These are phyloP conservation scores for Myopa tessellatipennis DNA, from an alignment of 2,888 invertebrate species.

Conservation along the genomic window DNA sequence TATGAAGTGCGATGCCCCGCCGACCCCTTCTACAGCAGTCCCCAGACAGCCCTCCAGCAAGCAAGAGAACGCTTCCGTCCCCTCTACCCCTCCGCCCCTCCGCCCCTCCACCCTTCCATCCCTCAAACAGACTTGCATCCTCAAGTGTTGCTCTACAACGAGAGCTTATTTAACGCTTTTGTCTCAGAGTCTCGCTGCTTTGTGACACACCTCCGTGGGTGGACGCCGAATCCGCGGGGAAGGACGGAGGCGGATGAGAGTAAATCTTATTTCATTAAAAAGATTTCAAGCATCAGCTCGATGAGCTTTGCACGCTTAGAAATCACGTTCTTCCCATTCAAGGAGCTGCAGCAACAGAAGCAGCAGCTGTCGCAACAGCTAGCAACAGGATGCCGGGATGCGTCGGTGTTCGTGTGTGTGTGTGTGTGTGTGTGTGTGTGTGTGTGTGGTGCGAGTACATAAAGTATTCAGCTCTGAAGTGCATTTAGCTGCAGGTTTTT, in stretches of 20 bases:
- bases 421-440: neutral
- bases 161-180: slow-evolving; percentile 32
- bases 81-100: neutral
- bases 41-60: too few species aligned
- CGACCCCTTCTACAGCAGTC: neutral
- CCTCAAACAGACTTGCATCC: neutral
- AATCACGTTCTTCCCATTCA: slow-evolving; percentile 33
- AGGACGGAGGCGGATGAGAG: neutral
- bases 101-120: neutral
- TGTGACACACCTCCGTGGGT: neutral
- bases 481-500: slow-evolving; percentile 31
- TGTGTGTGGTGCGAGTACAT: neutral
- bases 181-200: slow-evolving; percentile 10
- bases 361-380: slow-evolving; percentile 17
- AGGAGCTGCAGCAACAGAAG: slow-evolving; percentile 35
- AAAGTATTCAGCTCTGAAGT: slow-evolving; percentile 24
- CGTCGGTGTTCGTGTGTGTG: neutral
- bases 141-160: slow-evolving; percentile 9
- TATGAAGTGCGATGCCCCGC: neutral
- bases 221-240: neutral
- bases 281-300: slow-evolving; percentile 35
- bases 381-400: neutral
- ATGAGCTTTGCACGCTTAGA: slow-evolving; percentile 35
- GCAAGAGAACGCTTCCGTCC: neutral
- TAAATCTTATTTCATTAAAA: slow-evolving; percentile 37